Base-by-base conservation (phyloP, 2,113 vertebrate species). In the Phaetusa simplex region DNA sequence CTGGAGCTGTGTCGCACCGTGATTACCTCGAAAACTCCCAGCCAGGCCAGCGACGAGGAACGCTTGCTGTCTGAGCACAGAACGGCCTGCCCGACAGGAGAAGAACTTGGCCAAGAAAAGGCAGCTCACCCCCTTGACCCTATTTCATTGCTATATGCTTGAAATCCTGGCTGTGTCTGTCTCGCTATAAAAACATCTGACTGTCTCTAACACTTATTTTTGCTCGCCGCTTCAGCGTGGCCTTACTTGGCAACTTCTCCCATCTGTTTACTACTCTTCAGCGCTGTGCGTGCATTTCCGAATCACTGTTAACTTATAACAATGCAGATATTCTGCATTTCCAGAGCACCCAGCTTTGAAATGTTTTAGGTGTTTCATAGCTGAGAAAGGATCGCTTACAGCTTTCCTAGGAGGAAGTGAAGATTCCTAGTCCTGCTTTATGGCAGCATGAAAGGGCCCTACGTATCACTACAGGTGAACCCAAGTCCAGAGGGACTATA, bases 201-300 rank as follows among this genome's bases (percentile, higher is more conserved):
- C 89, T 88, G 89, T 67, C 86, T 96, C 81, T 80, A 93, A 93
- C 94, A 85, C 94, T 94, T 94, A 81, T 83, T 96, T 96, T 91
- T 91, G 76, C 86, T 94, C 23, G 2, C 45, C 4, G 9, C 78
- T 97, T 90, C 89, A 73, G 45, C 5, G 0, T 93, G 94, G 91
- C 94, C 93, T 97, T 88, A 91, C 91, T 91, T 94, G 95, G 95
- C 86, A 96, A 82, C 67, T 85, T 93, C 78, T 93, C 56, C 95
- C 95, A 95, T 97, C 95, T 97, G 95, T 95, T 97, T 96, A 93
- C 94, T 95, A 91, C 84, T 86, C 78, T 40, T 77, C 81, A 53
- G 0, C 29, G 66, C 23, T 85, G 49, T 69, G 62, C 20, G 5
- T 8, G 15, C 62, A 47, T 66, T 93, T 91, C 97, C 8, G 1